Percentiles rank a stretch among this genome's conserved stretches.
Conservation (phyloP, 2,113 vertebrate genomes). For the Silurus asotus region DNA sequence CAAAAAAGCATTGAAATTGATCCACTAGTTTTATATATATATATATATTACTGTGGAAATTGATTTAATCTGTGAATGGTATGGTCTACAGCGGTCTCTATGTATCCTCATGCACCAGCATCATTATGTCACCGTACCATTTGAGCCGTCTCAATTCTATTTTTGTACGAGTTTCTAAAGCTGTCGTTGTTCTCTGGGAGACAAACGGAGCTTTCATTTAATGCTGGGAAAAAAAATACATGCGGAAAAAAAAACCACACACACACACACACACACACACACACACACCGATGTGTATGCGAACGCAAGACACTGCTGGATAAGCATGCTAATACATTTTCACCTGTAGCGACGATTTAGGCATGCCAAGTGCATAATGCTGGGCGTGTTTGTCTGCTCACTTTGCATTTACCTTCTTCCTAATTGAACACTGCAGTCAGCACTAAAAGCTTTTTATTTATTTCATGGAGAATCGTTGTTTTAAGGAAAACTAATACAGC, state of each 20-base stretch:
- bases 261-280: background rate
- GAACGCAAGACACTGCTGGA: background rate
- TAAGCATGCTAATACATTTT: background rate
- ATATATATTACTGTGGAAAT: background rate
- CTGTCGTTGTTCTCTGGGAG: conserved; percentile 22
- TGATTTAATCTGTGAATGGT: background rate
- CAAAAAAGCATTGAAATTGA: background rate
- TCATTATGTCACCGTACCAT: conserved; percentile 8
- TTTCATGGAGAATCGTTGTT: background rate
- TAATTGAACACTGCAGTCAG: background rate
- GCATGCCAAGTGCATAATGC: background rate
- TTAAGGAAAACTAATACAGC: background rate
- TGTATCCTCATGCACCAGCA: background rate
- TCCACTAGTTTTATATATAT: too few species aligned
- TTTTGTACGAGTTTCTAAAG: background rate
- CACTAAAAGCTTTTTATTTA: background rate
- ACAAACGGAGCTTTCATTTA: conserved; percentile 34
- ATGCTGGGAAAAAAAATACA: background rate
- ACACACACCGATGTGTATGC: background rate
- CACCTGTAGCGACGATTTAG: background rate
- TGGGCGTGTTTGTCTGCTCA: background rate
- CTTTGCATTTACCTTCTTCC: background rate
- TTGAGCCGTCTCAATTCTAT: background rate
- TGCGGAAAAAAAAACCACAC: background rate
- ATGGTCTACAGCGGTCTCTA: background rate